Evolutionary conservation across 2,888 invertebrate genomes (phyloP).

Genomic region (Pristionchus japonicus): DNA sequence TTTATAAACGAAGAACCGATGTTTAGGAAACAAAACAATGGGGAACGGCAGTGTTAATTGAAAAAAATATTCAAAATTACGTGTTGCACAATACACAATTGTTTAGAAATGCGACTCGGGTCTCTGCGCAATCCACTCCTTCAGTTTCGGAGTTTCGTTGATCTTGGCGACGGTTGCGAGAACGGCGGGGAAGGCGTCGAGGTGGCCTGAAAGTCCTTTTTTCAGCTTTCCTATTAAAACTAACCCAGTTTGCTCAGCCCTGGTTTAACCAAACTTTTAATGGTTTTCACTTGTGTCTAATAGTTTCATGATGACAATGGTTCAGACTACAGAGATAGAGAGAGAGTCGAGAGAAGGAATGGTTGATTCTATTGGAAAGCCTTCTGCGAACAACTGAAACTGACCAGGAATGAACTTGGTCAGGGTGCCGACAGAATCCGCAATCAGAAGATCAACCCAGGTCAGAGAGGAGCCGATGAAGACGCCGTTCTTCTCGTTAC

Average conservation of each 20-base stretch:
- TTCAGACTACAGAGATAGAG: no score
- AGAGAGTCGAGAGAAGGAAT: no score
- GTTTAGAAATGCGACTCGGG: neutral
- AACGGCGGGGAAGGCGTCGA: neutral
- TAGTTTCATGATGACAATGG: no score
- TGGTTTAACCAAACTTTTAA: no score
- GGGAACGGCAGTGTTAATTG: neutral
- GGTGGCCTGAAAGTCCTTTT: neutral
- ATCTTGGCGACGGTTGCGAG: neutral
- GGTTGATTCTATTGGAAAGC: no score
- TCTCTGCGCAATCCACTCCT: neutral
- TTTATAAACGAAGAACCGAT: no score
- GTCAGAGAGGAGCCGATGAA: neutral
- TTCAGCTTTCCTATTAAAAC: no score
- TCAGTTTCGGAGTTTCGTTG: neutral
- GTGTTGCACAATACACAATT: neutral
- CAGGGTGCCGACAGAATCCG: neutral
- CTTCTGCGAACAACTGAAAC: no score
- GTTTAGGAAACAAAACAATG: no score
- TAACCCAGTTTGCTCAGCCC: no score
- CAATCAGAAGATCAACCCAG: neutral
- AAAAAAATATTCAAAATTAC: neutral
- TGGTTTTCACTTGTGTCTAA: no score
- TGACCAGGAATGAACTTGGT: neutral
- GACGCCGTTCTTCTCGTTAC: neutral